A percentile compares a stretch with the other conserved stretches of the same genome.
phyloP scores from a whole-genome alignment of 2,113 vertebrate species.

The Crotalus helleri region DNA sequence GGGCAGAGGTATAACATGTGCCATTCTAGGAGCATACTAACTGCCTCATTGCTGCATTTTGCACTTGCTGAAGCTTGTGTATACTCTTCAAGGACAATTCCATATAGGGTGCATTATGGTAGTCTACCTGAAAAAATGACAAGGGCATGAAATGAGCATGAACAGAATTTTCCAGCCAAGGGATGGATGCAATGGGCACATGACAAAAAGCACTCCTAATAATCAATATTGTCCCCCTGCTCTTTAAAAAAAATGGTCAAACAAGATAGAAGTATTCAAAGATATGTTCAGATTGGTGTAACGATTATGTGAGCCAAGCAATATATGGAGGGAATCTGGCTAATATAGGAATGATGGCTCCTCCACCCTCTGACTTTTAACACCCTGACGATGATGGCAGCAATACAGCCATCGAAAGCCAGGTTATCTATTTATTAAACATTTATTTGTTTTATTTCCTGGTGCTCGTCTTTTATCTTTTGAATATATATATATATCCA shows the following conservation, averaged over 20 bases:
- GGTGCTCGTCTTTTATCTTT: too few relatives aligned
- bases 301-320: not conserved
- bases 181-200: not conserved
- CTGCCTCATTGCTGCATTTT: not conserved
- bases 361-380: too few relatives aligned
- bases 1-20: not conserved
- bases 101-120: not conserved
- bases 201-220: not conserved
- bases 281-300: not conserved
- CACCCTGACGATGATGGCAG: too few relatives aligned
- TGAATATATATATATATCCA: too few relatives aligned
- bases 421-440: too few relatives aligned
- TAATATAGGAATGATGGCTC: not conserved
- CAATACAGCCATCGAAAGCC: too few relatives aligned
- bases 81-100: not conserved
- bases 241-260: not conserved
- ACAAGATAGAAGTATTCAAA: not conserved
- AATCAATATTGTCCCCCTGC: not conserved
- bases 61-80: not conserved
- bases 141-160: not conserved
- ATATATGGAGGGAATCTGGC: not conserved
- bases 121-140: too few relatives aligned
- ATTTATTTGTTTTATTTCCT: too few relatives aligned
- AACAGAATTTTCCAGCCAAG: not conserved
- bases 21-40: not conserved